These are phyloP conservation scores for Sphaerophoria rueppellii DNA, from an alignment of 2,888 invertebrate species.

Conservation along the genomic window DNA sequence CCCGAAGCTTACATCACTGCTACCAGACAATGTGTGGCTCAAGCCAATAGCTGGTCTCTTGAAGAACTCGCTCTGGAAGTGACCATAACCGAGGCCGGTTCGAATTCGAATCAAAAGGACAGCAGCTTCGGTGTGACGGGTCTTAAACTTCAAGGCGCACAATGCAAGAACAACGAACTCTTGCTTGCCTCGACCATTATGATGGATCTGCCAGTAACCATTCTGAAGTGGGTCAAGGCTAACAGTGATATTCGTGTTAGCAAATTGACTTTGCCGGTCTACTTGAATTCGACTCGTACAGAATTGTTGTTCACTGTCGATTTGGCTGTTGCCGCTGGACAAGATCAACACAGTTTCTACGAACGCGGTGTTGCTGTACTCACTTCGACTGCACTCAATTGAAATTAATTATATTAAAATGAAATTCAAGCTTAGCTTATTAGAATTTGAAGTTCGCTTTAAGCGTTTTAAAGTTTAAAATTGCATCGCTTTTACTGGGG, in stretches of 20 bases:
- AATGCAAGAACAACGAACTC: slow-evolving; percentile 94
- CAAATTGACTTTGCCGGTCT: slow-evolving; percentile 96
- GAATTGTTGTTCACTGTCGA: slow-evolving; percentile 98
- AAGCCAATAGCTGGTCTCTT: slow-evolving; percentile 97
- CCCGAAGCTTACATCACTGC: slow-evolving; percentile 99
- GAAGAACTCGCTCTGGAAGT: slow-evolving; percentile 92
- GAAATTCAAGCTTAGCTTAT: slow-evolving; percentile 16
- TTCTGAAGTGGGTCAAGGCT: slow-evolving; percentile 92
- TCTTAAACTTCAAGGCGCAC: slow-evolving; percentile 97
- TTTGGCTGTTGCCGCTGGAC: slow-evolving; percentile 94
- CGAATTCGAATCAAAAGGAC: slow-evolving; percentile 85
- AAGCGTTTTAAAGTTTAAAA: slow-evolving; percentile 40
- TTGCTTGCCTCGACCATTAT: slow-evolving; percentile 96
- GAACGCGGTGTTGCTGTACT: slow-evolving; percentile 98
- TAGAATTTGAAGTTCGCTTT: slow-evolving; percentile 23
- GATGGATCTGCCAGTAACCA: slow-evolving; percentile 94
- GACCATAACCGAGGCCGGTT: slow-evolving; percentile 85
- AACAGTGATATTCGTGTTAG: slow-evolving; percentile 83
- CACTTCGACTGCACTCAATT: slow-evolving; percentile 95
- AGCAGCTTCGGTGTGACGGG: slow-evolving; percentile 89
- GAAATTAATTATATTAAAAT: slow-evolving; percentile 77
- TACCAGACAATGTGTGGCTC: slow-evolving; percentile 98
- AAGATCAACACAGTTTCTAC: slow-evolving; percentile 98
- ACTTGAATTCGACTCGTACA: slow-evolving; percentile 97
- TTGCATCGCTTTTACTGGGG: slow-evolving; percentile 16